phyloP scores from a whole-genome alignment of 2,888 invertebrate species.

The Nymphalis polychloros region DNA sequence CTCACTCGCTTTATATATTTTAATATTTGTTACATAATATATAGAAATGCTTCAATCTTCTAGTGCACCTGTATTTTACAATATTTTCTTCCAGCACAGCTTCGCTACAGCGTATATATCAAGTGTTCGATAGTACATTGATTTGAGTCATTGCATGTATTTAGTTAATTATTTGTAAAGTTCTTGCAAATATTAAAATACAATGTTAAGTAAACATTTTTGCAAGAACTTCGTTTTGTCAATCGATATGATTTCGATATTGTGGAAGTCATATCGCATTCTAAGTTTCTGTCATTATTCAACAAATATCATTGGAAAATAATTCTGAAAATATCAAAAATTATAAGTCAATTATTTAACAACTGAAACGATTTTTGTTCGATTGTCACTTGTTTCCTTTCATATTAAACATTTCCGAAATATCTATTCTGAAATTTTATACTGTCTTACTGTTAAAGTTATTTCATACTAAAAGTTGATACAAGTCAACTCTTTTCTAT shows the following conservation, averaged over 20 bases:
- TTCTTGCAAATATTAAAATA: not conserved
- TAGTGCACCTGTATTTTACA: conserved; percentile 12
- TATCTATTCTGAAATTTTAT: too few species aligned
- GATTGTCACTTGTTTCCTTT: too few species aligned
- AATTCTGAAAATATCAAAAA: too few species aligned
- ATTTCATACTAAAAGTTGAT: too few species aligned
- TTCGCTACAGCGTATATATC: conserved; percentile 14
- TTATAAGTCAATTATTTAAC: too few species aligned
- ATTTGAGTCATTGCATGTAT: conserved; percentile 5
- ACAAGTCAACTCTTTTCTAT: too few species aligned
- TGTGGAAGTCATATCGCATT: too few species aligned
- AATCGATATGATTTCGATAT: not conserved
- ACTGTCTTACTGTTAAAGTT: too few species aligned
- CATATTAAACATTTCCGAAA: too few species aligned
- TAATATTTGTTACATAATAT: not conserved
- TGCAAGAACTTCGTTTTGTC: not conserved
- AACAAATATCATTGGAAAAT: too few species aligned
- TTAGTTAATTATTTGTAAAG: not conserved
- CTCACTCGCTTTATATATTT: conserved; percentile 7
- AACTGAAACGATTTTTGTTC: too few species aligned
- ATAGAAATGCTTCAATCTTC: conserved; percentile 4
- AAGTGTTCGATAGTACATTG: conserved; percentile 1
- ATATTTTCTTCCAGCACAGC: conserved; percentile 23
- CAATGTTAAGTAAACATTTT: not conserved
- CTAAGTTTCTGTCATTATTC: too few species aligned